A percentile compares a stretch with the other conserved stretches of the same genome.
Conservation (phyloP, 37 sponge, comb jelly and placozoan species). For the Ianthella basta region DNA sequence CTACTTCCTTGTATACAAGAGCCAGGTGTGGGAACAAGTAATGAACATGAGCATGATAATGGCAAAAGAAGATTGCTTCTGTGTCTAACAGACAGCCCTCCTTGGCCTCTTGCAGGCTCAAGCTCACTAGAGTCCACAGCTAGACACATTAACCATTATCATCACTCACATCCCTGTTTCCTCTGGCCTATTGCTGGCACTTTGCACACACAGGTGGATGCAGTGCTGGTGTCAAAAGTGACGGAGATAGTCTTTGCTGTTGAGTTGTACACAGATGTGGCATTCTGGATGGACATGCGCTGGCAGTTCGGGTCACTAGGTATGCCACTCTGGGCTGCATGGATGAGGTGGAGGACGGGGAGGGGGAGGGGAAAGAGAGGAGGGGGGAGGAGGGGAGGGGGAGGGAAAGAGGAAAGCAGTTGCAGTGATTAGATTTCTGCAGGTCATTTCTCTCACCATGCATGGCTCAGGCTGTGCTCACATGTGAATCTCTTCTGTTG, state of each 20-base stretch:
- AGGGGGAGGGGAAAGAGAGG: too few relatives aligned
- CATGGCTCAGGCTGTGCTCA: neutral
- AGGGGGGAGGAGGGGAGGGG: too few relatives aligned
- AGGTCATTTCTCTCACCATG: too few relatives aligned
- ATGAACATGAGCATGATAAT: too few relatives aligned
- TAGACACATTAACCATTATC: neutral
- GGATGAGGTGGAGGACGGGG: too few relatives aligned
- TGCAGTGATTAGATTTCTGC: too few relatives aligned
- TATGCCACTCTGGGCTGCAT: constrained; percentile 7
- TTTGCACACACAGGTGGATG: neutral
- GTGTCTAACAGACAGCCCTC: too few relatives aligned
- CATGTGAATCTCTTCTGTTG: neutral
- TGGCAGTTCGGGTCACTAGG: constrained; percentile 14
- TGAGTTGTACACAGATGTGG: neutral
- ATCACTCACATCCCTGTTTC: neutral
- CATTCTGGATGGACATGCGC: constrained; percentile 13
- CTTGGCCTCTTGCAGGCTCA: too few relatives aligned
- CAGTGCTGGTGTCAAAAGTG: neutral
- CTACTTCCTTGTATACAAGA: too few relatives aligned
- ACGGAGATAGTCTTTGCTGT: neutral
- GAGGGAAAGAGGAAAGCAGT: too few relatives aligned
- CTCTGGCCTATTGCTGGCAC: neutral
- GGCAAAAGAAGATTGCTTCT: too few relatives aligned
- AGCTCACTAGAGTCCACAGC: neutral
- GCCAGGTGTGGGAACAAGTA: too few relatives aligned